Evolutionary conservation across 2,888 invertebrate genomes (phyloP).

Genomic region (Drosophila neonasuta): DNA sequence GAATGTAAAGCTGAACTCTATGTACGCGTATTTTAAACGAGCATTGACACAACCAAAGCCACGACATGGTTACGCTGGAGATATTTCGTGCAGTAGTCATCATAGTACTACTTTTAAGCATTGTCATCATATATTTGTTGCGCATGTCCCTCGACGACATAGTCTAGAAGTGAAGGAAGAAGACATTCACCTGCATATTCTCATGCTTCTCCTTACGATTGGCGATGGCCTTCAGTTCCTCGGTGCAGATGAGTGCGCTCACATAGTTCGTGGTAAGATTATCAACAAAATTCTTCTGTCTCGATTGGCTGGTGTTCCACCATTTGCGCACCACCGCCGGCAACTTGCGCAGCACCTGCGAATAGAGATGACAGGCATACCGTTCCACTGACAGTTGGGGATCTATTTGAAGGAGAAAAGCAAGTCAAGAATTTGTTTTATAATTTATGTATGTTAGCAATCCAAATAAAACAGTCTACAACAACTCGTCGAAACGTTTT

Average conservation of each 20-base stretch:
- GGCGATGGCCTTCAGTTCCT: slow-evolving; percentile 85
- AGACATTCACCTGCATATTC: slow-evolving; percentile 85
- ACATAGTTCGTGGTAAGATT: slow-evolving; percentile 87
- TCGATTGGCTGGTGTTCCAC: slow-evolving; percentile 88
- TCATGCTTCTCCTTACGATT: slow-evolving; percentile 84
- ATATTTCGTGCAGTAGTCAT: slow-evolving; percentile 59
- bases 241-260: slow-evolving; percentile 86
- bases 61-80: slow-evolving; percentile 58
- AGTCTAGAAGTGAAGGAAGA: neutral
- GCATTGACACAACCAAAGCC: neutral
- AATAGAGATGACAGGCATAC: slow-evolving; percentile 86
- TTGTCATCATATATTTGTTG: slow-evolving; percentile 45
- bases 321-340: slow-evolving; percentile 90
- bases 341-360: slow-evolving; percentile 85
- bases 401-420: slow-evolving; percentile 48
- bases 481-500: neutral
- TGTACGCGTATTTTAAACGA: neutral
- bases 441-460: slow-evolving; percentile 22
- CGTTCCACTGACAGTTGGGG: slow-evolving; percentile 75
- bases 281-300: slow-evolving; percentile 86
- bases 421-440: slow-evolving; percentile 4
- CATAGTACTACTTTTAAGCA: slow-evolving; percentile 46
- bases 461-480: slow-evolving; percentile 14
- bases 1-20: neutral
- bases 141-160: slow-evolving; percentile 31